These are phyloP conservation scores for Dynastes tityus DNA, from an alignment of 2,888 invertebrate genomes.

Conservation along the genomic window DNA sequence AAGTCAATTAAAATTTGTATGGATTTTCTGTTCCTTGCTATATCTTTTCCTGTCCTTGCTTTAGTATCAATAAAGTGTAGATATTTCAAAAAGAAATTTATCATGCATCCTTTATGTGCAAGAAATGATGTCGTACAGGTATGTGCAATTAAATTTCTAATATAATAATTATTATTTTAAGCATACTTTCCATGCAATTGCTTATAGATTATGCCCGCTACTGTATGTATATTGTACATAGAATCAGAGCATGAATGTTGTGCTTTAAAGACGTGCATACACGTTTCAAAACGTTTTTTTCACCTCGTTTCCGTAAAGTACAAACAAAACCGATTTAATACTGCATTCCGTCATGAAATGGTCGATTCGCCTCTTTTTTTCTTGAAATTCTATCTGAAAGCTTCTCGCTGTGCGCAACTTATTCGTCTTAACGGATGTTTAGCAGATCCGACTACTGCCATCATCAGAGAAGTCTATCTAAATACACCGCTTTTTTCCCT, in stretches of 20 bases:
- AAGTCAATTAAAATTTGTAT: no score
- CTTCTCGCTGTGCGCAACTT: not conserved
- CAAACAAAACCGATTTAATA: not conserved
- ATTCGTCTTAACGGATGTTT: constrained; percentile 1
- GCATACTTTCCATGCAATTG: no score
- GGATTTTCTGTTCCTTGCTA: no score
- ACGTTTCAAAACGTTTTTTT: not conserved
- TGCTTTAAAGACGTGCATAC: not conserved
- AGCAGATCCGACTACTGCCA: not conserved
- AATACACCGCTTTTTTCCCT: not conserved
- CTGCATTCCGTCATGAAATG: constrained; percentile 7
- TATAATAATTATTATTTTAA: no score
- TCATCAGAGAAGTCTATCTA: not conserved
- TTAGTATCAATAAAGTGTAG: no score
- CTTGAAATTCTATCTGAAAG: not conserved
- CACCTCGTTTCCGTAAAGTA: constrained; percentile 5
- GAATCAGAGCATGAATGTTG: constrained; percentile 20
- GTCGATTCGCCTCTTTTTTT: not conserved
- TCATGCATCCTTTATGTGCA: no score
- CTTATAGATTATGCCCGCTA: no score
- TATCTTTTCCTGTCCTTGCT: no score
- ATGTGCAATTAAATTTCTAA: no score
- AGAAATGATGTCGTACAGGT: no score
- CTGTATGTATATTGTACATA: not conserved
- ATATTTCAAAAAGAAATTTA: no score